Conservation (phyloP, 1,140 invertebrate species). For the Diploscapter pachys region DNA sequence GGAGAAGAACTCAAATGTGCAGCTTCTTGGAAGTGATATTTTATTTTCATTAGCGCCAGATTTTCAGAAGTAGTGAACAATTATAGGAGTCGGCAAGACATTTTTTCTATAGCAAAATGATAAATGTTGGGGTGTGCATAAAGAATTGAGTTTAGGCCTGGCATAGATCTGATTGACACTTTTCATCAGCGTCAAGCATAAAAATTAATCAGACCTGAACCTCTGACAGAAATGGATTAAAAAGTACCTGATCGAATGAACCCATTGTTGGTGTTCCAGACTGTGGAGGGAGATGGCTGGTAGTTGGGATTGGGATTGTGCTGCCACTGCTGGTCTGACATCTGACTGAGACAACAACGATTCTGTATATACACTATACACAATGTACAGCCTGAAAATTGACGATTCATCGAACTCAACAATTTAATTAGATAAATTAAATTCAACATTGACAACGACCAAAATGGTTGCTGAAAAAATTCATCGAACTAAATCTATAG, state of each 20-base stretch:
- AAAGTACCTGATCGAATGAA: too few species aligned
- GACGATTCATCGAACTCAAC: background rate
- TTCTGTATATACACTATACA: too few species aligned
- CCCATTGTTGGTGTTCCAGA: too few species aligned
- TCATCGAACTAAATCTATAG: background rate
- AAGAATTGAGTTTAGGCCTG: background rate
- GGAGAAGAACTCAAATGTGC: background rate
- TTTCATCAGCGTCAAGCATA: background rate
- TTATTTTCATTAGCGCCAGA: background rate
- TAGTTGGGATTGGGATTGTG: too few species aligned
- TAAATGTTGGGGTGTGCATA: constrained; percentile 2
- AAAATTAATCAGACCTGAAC: too few species aligned
- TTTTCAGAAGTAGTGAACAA: too few species aligned
- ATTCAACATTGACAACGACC: background rate
- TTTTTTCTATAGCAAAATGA: background rate
- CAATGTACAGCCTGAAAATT: too few species aligned
- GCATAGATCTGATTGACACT: background rate
- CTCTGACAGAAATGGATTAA: too few species aligned
- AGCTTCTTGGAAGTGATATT: constrained; percentile 3
- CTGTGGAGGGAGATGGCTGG: too few species aligned
- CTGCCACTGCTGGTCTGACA: too few species aligned
- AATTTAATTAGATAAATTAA: background rate
- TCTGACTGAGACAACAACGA: too few species aligned
- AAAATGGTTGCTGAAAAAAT: background rate
- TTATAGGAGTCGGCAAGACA: background rate